phyloP scores from a whole-genome alignment of 2,113 vertebrate genomes.

The Odobenus rosmarus region DNA sequence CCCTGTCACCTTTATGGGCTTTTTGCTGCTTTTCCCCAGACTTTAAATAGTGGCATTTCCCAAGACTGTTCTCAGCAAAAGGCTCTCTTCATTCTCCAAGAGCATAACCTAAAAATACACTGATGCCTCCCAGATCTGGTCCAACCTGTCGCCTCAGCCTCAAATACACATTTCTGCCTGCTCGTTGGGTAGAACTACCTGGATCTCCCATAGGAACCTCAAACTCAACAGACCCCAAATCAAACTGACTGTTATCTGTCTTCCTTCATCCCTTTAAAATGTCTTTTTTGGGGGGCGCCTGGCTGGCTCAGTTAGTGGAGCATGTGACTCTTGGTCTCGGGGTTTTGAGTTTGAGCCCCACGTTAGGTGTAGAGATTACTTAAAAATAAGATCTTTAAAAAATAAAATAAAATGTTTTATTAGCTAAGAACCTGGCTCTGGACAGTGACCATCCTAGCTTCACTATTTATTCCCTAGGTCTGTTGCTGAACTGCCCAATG shows the following conservation, averaged over 20 bases:
- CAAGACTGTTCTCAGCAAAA: background rate
- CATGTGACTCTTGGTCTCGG: background rate
- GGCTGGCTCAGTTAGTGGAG: background rate
- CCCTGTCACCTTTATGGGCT: background rate
- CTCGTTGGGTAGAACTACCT: background rate
- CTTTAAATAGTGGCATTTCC: background rate
- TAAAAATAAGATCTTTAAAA: background rate
- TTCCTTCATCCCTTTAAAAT: background rate
- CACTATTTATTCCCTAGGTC: background rate
- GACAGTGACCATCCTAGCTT: background rate
- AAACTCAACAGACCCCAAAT: rapidly evolving
- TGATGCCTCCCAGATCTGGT: background rate
- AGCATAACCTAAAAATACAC: background rate
- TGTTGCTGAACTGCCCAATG: background rate
- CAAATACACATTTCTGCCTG: background rate
- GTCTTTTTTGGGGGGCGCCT: background rate
- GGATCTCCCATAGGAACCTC: background rate
- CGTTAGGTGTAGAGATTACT: background rate
- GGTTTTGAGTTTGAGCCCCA: background rate
- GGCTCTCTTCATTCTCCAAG: background rate
- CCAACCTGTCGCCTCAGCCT: background rate
- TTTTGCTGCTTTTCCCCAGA: background rate
- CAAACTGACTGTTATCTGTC: too few species aligned
- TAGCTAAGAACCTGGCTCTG: background rate
- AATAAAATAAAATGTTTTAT: background rate